phyloP scores from a whole-genome alignment of 1,140 invertebrate species.

The Chironomus striatipennis region DNA sequence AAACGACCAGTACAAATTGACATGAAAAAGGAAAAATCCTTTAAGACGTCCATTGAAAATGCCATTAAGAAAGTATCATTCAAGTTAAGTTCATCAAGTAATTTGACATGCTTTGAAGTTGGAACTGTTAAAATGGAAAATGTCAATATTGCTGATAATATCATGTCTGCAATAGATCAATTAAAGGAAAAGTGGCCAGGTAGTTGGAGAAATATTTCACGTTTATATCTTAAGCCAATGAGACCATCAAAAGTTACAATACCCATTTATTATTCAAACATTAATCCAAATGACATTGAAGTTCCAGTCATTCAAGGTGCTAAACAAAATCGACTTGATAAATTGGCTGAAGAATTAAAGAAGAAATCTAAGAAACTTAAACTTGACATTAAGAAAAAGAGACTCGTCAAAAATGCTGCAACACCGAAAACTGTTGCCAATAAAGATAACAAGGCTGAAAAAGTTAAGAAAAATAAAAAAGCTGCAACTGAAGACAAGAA shows the following conservation, averaged over 20 bases:
- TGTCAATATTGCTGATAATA: neutral
- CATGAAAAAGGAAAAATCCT: neutral
- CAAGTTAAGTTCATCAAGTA: neutral
- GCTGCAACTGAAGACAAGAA: neutral
- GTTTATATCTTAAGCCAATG: neutral
- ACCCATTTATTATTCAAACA: constrained; percentile 1
- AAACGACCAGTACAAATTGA: neutral
- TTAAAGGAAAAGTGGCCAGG: neutral
- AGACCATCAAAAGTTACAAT: neutral
- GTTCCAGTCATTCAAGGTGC: neutral
- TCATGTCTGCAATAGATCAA: neutral
- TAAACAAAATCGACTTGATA: neutral
- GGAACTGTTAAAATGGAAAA: neutral
- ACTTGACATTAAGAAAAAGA: neutral
- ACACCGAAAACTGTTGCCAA: neutral
- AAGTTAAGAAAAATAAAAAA: neutral
- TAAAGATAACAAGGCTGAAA: neutral
- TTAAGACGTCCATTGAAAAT: neutral
- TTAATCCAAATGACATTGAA: neutral
- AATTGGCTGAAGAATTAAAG: neutral
- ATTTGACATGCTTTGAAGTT: neutral
- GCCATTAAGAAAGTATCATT: neutral
- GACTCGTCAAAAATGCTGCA: neutral
- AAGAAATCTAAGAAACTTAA: neutral
- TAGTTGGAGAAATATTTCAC: neutral